Percentiles rank a stretch among this genome's conserved stretches.
phyloP scores from a whole-genome alignment of 2,797 vertebrate genomes.

The Lepilemur septentrionalis region DNA sequence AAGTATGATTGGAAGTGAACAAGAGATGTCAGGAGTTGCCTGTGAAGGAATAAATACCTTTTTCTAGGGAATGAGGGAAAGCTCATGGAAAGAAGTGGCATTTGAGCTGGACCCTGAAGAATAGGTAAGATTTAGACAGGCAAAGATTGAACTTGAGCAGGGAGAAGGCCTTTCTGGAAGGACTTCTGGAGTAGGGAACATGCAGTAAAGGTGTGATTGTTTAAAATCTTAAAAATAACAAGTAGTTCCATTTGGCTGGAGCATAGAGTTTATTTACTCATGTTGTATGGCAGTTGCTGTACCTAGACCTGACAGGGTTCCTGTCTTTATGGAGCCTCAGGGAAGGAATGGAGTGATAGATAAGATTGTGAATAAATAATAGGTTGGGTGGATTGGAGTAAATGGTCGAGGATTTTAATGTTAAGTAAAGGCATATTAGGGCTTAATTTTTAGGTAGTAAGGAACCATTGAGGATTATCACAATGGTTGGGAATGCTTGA shows the following conservation, averaged over 20 bases:
- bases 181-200: background rate
- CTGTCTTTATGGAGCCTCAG: background rate
- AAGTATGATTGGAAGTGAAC: background rate
- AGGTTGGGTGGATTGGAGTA: background rate
- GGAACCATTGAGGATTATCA: background rate
- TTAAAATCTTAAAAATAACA: background rate
- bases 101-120: background rate
- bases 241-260: background rate
- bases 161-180: background rate
- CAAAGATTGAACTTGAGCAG: background rate
- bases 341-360: background rate
- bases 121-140: background rate
- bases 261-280: background rate
- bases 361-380: background rate
- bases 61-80: background rate
- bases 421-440: background rate
- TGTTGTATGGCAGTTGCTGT: background rate
- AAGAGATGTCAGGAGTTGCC: background rate
- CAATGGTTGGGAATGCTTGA: background rate
- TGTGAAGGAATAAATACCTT: background rate
- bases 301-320: background rate
- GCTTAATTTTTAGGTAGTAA: background rate
- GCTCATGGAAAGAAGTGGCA: background rate
- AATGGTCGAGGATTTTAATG: background rate
- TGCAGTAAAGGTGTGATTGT: background rate